Evolutionary conservation across 2,113 vertebrate genomes (phyloP), one percentile per base, ranked within the genome.

Genomic region (Myiozetetes cayanensis): DNA sequence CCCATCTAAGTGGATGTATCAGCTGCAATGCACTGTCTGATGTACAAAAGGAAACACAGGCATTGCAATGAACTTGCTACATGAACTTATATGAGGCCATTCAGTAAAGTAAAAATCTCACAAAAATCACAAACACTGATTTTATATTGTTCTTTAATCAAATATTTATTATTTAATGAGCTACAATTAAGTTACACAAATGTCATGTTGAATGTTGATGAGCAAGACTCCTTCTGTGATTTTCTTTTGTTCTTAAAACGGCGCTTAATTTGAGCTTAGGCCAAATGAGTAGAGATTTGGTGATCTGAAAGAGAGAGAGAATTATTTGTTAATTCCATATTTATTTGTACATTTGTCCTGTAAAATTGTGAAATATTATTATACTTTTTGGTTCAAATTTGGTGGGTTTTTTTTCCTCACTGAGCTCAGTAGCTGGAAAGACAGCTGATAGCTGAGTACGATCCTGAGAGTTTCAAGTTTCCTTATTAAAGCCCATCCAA

Each of bases 281-380:
- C 8, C 72, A 88, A 91, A 81, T 2, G 2, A 80, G 52, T 14
- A 85, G 81, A 78, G 52, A 66, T 53, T 21, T 72, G 74, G 67
- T 74, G 85, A 90, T 33, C 96, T 97, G 97, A 76, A 97, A 97
- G 89, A 97, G 4, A 93, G 35, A 93, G n/a, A 92, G 92, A 84
- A 50, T 49, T 37, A 85, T 43, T 63, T 73, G 53, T 95, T 90
- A 94, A 77, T 89, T 96, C 28, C n/a, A n/a, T 25, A 71, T 52
- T 65, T 28, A 75, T 71, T 65, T 87, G 44, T 61, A 88, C 31
- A 86, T 8, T n/a, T 31, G 7, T 50, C 43, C 58, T 24, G 13
- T 43, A 73, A 71, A 14, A 75, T 4, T 74, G 24, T 15, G 39
- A 96, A 84, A 25, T 65, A 70, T 44, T 81, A 43, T 28, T 86